Base-by-base conservation (phyloP, 2,113 vertebrate genomes). In the Anolis carolinensis region DNA sequence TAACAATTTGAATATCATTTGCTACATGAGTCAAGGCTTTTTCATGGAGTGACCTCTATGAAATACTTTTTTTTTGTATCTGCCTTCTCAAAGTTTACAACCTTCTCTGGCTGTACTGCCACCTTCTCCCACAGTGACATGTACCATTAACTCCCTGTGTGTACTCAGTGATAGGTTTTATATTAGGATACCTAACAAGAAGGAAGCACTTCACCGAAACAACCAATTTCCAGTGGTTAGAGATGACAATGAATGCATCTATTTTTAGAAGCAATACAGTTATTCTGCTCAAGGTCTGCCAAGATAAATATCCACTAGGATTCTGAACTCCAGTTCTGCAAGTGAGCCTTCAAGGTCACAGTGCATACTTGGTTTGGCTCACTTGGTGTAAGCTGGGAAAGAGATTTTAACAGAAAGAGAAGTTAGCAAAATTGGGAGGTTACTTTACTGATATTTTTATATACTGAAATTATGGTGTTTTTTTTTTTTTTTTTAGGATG, bases 401-500 rank as follows among this genome's bases (percentile, higher is more conserved):
- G 9, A 55, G 52, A 55, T 10, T 55, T 55, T 55, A 13, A 14
- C 52, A 55, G 52, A 67, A 27, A 44, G 39, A 44, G 39, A 44
- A 44, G 2, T 2, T 44, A 44, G 39, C 7, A 63, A 1, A 74
- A 62, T 44, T 39, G 21, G 25, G n/a, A 55, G 65, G 18, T 32
- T 50, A 82, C 11, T 55, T 72, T 27, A 39, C 18, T 76, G 55
- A 27, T 59, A 52, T 30, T 68, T 68, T 70, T 81, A 13, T 34
- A 50, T 27, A 82, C 72, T 82, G 18, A n/a, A 48, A 50, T 36
- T 18, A 20, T 23, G 83, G n/a, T n/a, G n/a, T n/a, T n/a, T n/a
- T n/a, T n/a, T 79, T n/a, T 59, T 83, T 82, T 0, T 71, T 86
- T 89, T 81, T 79, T 93, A 99, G 99, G 99, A 99, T 93, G 99